Evolutionary conservation across 2,113 vertebrate species (phyloP).

Genomic region (Alectura lathami): DNA sequence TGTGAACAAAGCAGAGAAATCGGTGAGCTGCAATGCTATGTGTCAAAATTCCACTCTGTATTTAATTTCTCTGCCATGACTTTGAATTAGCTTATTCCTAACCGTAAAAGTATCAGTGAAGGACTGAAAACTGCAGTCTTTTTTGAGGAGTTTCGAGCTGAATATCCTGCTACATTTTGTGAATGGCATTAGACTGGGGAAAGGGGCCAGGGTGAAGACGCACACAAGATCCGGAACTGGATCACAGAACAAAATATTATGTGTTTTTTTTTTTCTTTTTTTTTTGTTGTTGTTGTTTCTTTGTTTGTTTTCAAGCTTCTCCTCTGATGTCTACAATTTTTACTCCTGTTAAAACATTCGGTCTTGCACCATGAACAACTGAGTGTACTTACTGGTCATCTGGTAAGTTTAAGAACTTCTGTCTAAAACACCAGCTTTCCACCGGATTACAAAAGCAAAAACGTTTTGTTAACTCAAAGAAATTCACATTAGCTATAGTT

Average conservation of each 20-base stretch:
- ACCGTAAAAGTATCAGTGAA: background rate
- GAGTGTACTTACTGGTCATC: background rate
- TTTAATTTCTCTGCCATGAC: background rate
- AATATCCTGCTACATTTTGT: background rate
- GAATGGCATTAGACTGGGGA: background rate
- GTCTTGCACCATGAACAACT: background rate
- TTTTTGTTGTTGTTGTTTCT: no score
- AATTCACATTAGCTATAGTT: background rate
- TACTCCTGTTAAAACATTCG: background rate
- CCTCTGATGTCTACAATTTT: background rate
- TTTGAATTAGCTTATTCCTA: background rate
- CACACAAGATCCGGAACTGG: background rate
- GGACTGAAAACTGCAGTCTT: background rate
- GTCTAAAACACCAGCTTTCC: background rate
- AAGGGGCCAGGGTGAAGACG: background rate
- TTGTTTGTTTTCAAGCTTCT: background rate
- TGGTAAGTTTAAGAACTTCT: background rate
- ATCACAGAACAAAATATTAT: rapidly evolving
- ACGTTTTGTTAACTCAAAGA: background rate
- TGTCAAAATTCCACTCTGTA: background rate
- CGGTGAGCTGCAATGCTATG: background rate
- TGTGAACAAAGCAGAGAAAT: background rate
- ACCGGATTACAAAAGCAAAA: background rate
- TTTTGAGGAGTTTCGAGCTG: background rate
- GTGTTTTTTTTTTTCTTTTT: no score